Base-by-base conservation (phyloP, 2,888 invertebrate species). In the Allophyes oxyacanthae region DNA sequence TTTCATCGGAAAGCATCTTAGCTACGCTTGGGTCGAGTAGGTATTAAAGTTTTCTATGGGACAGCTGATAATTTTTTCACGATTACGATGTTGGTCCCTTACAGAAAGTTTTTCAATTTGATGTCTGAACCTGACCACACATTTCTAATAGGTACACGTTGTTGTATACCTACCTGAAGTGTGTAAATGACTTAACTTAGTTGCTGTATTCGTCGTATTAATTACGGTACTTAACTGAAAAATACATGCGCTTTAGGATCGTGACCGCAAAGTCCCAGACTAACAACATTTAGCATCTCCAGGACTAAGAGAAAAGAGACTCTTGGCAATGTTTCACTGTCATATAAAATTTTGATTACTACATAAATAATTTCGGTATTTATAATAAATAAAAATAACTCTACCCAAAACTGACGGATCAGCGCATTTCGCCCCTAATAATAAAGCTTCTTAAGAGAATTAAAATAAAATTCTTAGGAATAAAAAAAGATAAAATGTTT, bases 401-500 rank as follows among this genome's bases (percentile, higher is more conserved):
- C 38, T 30, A 33, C 30, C 42, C 11, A 48, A 65, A 71, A 65
- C 65, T 36, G 40, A 52, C 32, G 32, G 49, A 58, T 58, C 48
- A 45, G 30, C 58, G 43, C 42, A 69, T 72, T 63, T 62, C 34
- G 7, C 2, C 30, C 7, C 6, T 52, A 72, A 51, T 61, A 56
- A 61, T 52, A 66, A 56, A 66, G 53, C 67, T 56, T 33, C 56
- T 56, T 41, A 66, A 33, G 45, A 37, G 33, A 54, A 52, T 51
- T 50, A 42, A 54, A 67, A 61, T 42, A 69, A 44, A 55, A 44
- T 43, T 58, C 49, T 45, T 40, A 25, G 28, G 26, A 55, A 14
- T 26, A 69, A 61, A 63, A 50, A 42, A 60, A 72, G 67, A 64
- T 65, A 71, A 75, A 72, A 75, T 66, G 44, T 63, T 75, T 55